Evolutionary conservation across 2,888 invertebrate species (phyloP), one percentile per base, ranked within the genome.

Genomic region (Mythimna pallens): DNA sequence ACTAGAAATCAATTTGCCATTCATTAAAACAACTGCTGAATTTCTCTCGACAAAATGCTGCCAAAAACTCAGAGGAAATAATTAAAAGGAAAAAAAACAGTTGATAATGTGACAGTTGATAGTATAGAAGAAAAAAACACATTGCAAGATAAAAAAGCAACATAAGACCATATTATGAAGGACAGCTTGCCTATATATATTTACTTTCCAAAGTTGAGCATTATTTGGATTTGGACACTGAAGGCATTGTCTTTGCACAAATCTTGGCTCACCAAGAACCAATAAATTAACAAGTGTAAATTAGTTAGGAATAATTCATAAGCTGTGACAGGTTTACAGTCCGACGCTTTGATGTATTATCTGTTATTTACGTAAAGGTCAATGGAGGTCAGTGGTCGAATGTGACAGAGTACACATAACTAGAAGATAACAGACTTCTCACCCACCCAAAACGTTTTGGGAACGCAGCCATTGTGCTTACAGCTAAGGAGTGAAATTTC

Each of bases 281-380:
- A 12, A 70, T 70, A 57, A 70, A 70, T 65, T 52, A 77, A 57
- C 25, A 70, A 52, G 65, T 77, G 50, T 52, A 57, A 65, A 76
- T 70, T 77, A 52, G 59, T 61, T 47, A 43, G 17, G 64, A 76
- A 76, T 76, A 55, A 76, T 76, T 64, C 25, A 76, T 65, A 52
- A 34, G 55, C 54, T 34, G 52, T 57, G 34, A 34, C 25, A 55
- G 30, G 40, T 50, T 61, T 55, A 70, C 54, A 7, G 47, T 50
- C 59, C 20, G 20, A 52, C 12, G 10, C 58, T 50, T 63, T 40
- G 25, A 54, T 55, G 36, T 47, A 22, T 8, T 17, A 70, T 54
- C n/a, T 69, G 54, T 47, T 69, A 69, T 62, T 63, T 52, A 68
- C 50, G n/a, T 17, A 34, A 20, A 58, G 55, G 34, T 55, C 22